phyloP scores from a whole-genome alignment of 2,113 vertebrate species.

The Natator depressus region DNA sequence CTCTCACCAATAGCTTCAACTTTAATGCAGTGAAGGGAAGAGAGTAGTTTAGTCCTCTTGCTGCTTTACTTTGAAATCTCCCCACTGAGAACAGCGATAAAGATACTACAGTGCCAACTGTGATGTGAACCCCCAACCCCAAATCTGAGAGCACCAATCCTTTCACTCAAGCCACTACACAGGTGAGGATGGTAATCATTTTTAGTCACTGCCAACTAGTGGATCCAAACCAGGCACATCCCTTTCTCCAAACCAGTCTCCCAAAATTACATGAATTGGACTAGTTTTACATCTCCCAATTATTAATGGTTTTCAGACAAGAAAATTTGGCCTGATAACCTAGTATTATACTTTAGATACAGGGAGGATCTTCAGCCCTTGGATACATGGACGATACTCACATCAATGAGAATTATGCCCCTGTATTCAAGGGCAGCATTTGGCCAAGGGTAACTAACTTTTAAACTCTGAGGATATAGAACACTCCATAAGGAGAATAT shows the following conservation, averaged over 20 bases:
- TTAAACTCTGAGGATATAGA: neutral
- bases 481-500: neutral
- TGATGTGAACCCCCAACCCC: neutral
- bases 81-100: neutral
- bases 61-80: neutral
- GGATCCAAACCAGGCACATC: neutral
- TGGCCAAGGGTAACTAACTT: neutral
- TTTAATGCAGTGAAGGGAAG: neutral
- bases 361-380: neutral
- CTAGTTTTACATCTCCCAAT: neutral
- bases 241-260: neutral
- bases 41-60: neutral
- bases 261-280: neutral
- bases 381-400: neutral
- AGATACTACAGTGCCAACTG: neutral
- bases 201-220: neutral
- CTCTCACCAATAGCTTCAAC: neutral
- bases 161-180: neutral
- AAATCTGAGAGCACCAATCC: neutral
- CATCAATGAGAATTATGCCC: neutral
- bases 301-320: neutral
- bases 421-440: neutral
- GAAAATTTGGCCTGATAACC: neutral
- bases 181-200: neutral
- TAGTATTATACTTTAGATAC: neutral